Conservation (phyloP, 2,888 invertebrate genomes). For the Lissocephala sabroskyi region DNA sequence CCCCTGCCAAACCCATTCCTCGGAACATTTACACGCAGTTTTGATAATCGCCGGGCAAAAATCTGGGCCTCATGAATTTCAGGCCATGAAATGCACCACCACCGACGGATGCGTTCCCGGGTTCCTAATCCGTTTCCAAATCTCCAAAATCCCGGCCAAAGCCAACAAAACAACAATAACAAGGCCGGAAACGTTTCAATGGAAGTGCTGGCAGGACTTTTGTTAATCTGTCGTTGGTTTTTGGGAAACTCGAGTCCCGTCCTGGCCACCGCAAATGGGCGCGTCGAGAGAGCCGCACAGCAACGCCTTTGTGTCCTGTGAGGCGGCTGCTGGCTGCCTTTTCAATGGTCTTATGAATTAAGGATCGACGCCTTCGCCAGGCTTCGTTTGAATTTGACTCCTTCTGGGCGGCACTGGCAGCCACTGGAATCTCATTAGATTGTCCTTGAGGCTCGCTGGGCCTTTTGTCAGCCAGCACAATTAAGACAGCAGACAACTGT, state of each 20-base stretch:
- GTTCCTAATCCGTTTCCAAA: slow-evolving; percentile 55
- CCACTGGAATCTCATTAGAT: slow-evolving; percentile 47
- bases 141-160: slow-evolving; percentile 51
- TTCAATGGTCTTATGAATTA: slow-evolving; percentile 64
- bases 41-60: slow-evolving; percentile 27
- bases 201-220: slow-evolving; percentile 51
- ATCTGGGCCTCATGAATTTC: slow-evolving; percentile 35
- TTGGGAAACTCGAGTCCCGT: too few relatives aligned
- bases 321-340: slow-evolving; percentile 37
- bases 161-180: slow-evolving; percentile 5
- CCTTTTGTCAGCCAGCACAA: slow-evolving; percentile 29
- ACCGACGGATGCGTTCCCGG: too few relatives aligned
- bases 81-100: slow-evolving; percentile 12
- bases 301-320: slow-evolving; percentile 7
- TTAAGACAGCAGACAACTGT: slow-evolving; percentile 35
- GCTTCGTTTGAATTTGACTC: slow-evolving; percentile 21
- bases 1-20: background rate
- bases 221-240: slow-evolving; percentile 40
- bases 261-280: too few relatives aligned
- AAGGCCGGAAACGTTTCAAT: slow-evolving; percentile 54
- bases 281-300: slow-evolving; percentile 3
- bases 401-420: slow-evolving; percentile 15
- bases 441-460: slow-evolving; percentile 9
- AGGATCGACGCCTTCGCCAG: slow-evolving; percentile 54
- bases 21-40: slow-evolving; percentile 20